Evolutionary conservation across 2,888 invertebrate genomes (phyloP), one percentile per base, ranked within the genome.

Genomic region (Brachylomia viminalis): DNA sequence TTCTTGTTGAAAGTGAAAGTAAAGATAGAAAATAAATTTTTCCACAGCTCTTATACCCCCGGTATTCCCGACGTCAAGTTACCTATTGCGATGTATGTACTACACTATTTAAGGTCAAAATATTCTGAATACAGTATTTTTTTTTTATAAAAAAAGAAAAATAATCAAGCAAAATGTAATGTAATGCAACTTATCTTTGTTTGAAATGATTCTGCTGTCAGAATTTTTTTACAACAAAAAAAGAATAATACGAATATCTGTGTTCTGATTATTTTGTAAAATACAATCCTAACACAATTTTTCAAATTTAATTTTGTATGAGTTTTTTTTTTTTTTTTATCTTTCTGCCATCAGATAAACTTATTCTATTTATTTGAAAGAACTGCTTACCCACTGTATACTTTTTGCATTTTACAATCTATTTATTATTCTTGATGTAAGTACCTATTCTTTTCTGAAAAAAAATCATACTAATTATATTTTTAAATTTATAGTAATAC

Each of bases 61-160:
- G 91, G 82, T 90, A 90, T 87, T 88, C 91, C 86, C 88, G 91
- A 81, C 89, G 91, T 72, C 90, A 89, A 78, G 85, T 90, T 76
- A 89, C 89, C 23, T 89, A 90, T 89, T 89, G 88, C 70, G 91
- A 92, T 90, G 92, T 92, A 92, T 91, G 92, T 92, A 91, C 58
- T 58, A 70, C 47, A 66, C 27, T 61, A 47, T 54, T 1, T 65
- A 71, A 13, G 54, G 64, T 76, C 52, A n/a, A 74, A 76, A 81
- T 64, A 52, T 33, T 85, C 49, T 20, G 69, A 70, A 80, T 56
- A 70, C 75, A 80, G 65, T 59, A 56, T 27, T 52, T 77, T 13
- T 59, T 52, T 27, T 52, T 77, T 13, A 1, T 2, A 11, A 47
- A 30, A 61, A 45, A 20, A 45, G 38, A 33, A 62, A 0, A 47